phyloP scores from a whole-genome alignment of 30 jellyfish, hydroid and myxozoan species.

The Pseudorhiza aurosa region DNA sequence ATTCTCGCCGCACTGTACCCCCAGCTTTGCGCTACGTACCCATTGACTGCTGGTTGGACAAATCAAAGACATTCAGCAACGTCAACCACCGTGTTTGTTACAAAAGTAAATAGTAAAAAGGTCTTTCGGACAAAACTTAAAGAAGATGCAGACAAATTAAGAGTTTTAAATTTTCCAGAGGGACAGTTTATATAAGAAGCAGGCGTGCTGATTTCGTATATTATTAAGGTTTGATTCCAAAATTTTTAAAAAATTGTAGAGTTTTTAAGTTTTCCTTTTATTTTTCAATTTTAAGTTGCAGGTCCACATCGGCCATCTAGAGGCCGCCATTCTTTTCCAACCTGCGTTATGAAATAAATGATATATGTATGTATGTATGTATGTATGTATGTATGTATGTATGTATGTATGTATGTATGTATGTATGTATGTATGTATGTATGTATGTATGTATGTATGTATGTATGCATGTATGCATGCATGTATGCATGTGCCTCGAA shows the following conservation, averaged over 20 bases:
- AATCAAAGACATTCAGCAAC: too few species aligned
- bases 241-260: too few species aligned
- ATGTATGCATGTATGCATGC: slow-evolving; percentile 37
- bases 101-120: neutral
- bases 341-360: too few species aligned
- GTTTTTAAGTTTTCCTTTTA: too few species aligned
- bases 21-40: too few species aligned
- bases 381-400: slow-evolving; percentile 43
- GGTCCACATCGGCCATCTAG: too few species aligned
- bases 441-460: slow-evolving; percentile 44
- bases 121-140: slow-evolving; percentile 6
- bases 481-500: slow-evolving; percentile 42
- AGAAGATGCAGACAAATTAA: slow-evolving; percentile 2
- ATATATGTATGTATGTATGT: too few species aligned
- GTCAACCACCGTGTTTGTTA: too few species aligned
- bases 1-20: too few species aligned
- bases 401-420: slow-evolving; percentile 41
- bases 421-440: slow-evolving; percentile 41
- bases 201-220: slow-evolving; percentile 3
- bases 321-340: too few species aligned
- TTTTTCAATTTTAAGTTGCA: too few species aligned
- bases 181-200: slow-evolving; percentile 12
- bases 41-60: too few species aligned
- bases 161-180: neutral
- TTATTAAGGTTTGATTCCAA: slow-evolving; percentile 4